Conservation (phyloP, 2,113 vertebrate genomes). For the Heterochromis multidens region DNA sequence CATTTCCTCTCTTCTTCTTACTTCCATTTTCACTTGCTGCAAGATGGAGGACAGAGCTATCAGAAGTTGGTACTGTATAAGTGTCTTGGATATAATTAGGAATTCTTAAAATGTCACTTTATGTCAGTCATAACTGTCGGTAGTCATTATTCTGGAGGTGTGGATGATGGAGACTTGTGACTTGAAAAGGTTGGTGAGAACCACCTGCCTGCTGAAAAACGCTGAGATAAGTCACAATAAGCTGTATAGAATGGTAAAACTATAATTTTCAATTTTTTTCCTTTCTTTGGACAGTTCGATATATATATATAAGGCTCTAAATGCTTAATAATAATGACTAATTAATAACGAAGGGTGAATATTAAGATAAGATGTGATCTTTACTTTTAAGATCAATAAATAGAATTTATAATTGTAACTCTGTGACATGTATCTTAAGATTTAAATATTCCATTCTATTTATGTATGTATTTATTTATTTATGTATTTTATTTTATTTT, state of each 20-base stretch:
- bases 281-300: background rate
- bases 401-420: background rate
- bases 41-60: background rate
- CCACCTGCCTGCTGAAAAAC: background rate
- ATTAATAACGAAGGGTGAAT: no score
- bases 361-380: background rate
- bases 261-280: background rate
- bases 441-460: no score
- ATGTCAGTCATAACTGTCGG: background rate
- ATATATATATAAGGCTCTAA: background rate
- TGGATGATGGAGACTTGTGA: background rate
- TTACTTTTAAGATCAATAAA: background rate
- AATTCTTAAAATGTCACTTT: constrained; percentile 1
- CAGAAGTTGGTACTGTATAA: background rate
- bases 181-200: background rate
- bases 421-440: background rate
- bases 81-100: constrained; percentile 9
- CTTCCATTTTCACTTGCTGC: background rate
- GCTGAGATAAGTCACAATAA: background rate
- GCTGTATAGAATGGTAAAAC: background rate
- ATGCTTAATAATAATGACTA: background rate
- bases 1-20: background rate
- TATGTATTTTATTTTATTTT: no score
- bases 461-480: no score
- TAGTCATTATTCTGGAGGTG: constrained; percentile 6